Evolutionary conservation across 2,888 invertebrate genomes (phyloP).

Genomic region (Sussaba pulchella): DNA sequence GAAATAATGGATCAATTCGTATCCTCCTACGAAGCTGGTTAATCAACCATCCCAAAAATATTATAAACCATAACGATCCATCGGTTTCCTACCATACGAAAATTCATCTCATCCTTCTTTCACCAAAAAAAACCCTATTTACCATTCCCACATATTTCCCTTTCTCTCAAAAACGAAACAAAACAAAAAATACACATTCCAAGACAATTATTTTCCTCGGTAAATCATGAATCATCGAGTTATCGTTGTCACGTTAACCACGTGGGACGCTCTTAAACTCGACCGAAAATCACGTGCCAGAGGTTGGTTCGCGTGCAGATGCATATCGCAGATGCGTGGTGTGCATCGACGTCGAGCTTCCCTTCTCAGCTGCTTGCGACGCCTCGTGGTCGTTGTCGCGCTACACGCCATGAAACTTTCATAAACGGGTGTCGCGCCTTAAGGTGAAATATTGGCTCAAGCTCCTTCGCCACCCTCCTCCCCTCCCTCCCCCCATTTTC

Average conservation of each 20-base stretch:
- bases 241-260: not conserved
- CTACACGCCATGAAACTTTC: constrained; percentile 75
- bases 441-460: constrained; percentile 77
- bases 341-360: not conserved
- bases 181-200: too few species aligned
- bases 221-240: not conserved
- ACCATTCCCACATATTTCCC: too few species aligned
- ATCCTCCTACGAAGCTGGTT: too few species aligned
- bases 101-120: too few species aligned
- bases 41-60: too few species aligned
- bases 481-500: too few species aligned
- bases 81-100: too few species aligned
- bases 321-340: not conserved
- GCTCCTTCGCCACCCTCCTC: constrained; percentile 41
- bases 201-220: not conserved
- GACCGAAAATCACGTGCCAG: not conserved
- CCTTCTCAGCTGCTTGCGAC: constrained; percentile 8
- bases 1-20: too few species aligned
- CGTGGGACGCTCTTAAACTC: not conserved
- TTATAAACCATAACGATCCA: too few species aligned
- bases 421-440: constrained; percentile 78
- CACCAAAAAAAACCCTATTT: too few species aligned
- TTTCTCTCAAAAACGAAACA: too few species aligned
- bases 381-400: constrained; percentile 13
- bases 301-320: constrained; percentile 3